These are phyloP conservation scores for Antitype chi DNA, from an alignment of 2,888 invertebrate species.

Conservation along the genomic window DNA sequence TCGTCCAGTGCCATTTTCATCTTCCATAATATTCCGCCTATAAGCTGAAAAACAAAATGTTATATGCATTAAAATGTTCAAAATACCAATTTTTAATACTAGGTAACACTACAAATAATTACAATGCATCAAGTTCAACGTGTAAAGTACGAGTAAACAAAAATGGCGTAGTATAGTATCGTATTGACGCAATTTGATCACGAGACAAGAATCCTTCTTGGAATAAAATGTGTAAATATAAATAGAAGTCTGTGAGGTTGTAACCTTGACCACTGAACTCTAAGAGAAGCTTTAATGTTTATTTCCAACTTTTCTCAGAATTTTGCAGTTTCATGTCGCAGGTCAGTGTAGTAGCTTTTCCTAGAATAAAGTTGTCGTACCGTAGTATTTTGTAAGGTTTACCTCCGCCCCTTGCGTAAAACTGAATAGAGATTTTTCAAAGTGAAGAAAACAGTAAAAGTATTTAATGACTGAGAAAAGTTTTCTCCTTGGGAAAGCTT, in stretches of 20 bases:
- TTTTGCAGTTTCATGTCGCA: slow-evolving; percentile 8
- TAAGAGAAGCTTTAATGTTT: slow-evolving; percentile 17
- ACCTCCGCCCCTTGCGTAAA: background rate
- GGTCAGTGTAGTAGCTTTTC: slow-evolving; percentile 5
- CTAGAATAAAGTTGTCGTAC: slow-evolving; percentile 15
- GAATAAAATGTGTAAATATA: slow-evolving; percentile 34
- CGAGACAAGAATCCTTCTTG: slow-evolving; percentile 6
- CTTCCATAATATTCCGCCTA: background rate
- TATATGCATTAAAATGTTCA: background rate
- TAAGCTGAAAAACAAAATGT: background rate
- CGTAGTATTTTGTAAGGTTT: slow-evolving; percentile 27
- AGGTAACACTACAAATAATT: background rate
- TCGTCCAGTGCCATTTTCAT: background rate
- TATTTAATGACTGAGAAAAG: background rate
- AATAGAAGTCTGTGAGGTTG: slow-evolving; percentile 23
- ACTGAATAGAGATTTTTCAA: background rate
- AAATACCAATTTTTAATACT: background rate
- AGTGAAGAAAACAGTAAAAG: slow-evolving; percentile 8
- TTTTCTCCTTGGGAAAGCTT: background rate
- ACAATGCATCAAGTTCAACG: background rate
- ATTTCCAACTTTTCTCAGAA: slow-evolving; percentile 23
- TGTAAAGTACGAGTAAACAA: background rate
- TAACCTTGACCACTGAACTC: slow-evolving; percentile 45
- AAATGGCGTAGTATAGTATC: background rate
- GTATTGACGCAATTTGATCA: background rate